phyloP scores from a whole-genome alignment of 2,113 vertebrate genomes.

The Ceuthmochares aereus region DNA sequence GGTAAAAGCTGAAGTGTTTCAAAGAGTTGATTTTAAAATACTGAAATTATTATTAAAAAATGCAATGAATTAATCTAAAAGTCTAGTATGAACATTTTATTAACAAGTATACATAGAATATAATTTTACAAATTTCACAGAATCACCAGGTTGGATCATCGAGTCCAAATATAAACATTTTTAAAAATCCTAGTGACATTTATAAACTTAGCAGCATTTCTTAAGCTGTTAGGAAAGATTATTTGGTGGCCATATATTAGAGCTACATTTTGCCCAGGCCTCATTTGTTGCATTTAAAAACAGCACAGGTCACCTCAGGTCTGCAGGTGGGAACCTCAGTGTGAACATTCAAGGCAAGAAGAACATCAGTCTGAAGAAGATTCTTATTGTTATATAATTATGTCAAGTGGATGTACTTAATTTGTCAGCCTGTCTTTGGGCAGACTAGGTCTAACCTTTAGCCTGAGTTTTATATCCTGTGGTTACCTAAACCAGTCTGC shows the following conservation, averaged over 20 bases:
- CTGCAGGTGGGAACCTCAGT: neutral
- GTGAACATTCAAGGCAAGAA: neutral
- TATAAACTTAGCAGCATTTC: neutral
- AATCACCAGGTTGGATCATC: too few species aligned
- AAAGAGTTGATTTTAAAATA: neutral
- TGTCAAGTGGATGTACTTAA: conserved; percentile 1
- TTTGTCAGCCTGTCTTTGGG: conserved; percentile 36
- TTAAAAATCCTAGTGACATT: neutral
- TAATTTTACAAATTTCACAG: neutral
- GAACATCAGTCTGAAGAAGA: neutral
- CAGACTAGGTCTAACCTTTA: conserved; percentile 34
- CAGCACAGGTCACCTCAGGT: neutral
- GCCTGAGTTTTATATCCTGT: neutral
- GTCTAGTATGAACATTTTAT: neutral
- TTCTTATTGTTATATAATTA: conserved; percentile 9
- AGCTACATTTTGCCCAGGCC: neutral
- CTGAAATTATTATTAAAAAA: neutral
- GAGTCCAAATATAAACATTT: neutral
- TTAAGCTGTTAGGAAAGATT: neutral
- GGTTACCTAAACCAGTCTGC: conserved; percentile 38
- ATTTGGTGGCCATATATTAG: neutral
- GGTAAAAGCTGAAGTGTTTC: neutral
- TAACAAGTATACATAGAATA: neutral
- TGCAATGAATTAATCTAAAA: neutral
- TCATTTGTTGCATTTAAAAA: neutral